Evolutionary conservation across 2,888 invertebrate species (phyloP), one percentile per base, ranked within the genome.

Genomic region (Tenthredo amoena): DNA sequence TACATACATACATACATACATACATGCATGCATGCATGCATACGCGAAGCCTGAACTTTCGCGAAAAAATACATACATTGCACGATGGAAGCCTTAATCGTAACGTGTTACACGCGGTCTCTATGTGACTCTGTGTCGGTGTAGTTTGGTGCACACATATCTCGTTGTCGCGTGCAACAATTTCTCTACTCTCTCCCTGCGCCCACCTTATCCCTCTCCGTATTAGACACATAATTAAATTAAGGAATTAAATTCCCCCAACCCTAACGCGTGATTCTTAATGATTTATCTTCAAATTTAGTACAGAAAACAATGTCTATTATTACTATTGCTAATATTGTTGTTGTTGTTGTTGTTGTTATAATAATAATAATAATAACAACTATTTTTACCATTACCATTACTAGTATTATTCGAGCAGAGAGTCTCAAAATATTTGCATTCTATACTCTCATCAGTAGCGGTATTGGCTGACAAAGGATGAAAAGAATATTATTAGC

Each of bases 91-190:
- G 43, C 40, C 72, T 74, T 43, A 21, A 74, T 74, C 72, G 43
- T 43, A 71, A 43, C 72, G 18, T 74, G 72, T 43, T 21, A 43
- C 72, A 43, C 21, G 72, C 10, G 72, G 55, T 55, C 55, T 55
- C 55, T 55, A 18, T 55, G 55, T 7, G n/a, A 6, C n/a, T 18
- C 50, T 50, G 50, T 50, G 50, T 50, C 6, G 50, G 50, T n/a
- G 47, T 47, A n/a, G 50, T 50, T 50, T n/a, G 18, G 50, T 50
- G 18, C 50, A 50, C 50, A 50, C 50, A 50, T 50, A 18, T 50
- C 18, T 18, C 50, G 50, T 50, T 50, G 50, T 50, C 50, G 50
- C 50, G 50, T 50, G 50, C 50, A 18, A 68, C 68, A 26, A 68
- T 68, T 26, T 62, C 62, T 62, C 62, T 21, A 62, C 12, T 34